Evolutionary conservation across 2,113 vertebrate genomes (phyloP).

Genomic region (Menura novaehollandiae): DNA sequence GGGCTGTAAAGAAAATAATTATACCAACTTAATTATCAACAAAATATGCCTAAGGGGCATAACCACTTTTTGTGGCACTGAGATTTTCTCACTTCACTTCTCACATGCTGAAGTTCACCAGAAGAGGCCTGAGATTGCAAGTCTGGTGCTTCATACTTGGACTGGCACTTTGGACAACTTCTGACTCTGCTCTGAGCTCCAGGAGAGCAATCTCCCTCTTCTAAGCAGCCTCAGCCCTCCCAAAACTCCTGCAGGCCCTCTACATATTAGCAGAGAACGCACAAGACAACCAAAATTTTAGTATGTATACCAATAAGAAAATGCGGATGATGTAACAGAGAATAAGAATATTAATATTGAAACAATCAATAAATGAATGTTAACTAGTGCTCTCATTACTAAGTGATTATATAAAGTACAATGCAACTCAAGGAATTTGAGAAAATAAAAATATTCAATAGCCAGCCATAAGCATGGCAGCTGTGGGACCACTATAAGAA

Average conservation of each 20-base stretch:
- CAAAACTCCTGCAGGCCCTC: neutral
- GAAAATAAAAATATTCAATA: neutral
- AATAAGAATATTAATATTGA: neutral
- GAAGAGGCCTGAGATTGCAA: neutral
- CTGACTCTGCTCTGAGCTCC: neutral
- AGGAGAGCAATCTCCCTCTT: neutral
- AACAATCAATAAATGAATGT: neutral
- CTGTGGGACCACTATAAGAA: neutral
- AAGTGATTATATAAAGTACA: neutral
- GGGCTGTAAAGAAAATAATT: neutral
- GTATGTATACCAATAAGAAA: neutral
- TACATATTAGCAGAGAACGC: neutral
- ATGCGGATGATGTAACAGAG: neutral
- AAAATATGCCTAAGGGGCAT: neutral
- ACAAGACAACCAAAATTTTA: neutral
- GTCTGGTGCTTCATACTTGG: neutral
- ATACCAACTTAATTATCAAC: neutral
- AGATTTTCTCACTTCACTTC: neutral
- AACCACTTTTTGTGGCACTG: neutral
- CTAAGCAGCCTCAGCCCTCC: neutral
- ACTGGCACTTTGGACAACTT: neutral
- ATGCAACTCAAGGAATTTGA: neutral
- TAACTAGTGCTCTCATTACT: neutral
- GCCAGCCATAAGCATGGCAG: neutral
- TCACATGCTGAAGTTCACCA: neutral